Evolutionary conservation across 2,888 invertebrate species (phyloP).

Genomic region (Macrosiphum euphorbiae): DNA sequence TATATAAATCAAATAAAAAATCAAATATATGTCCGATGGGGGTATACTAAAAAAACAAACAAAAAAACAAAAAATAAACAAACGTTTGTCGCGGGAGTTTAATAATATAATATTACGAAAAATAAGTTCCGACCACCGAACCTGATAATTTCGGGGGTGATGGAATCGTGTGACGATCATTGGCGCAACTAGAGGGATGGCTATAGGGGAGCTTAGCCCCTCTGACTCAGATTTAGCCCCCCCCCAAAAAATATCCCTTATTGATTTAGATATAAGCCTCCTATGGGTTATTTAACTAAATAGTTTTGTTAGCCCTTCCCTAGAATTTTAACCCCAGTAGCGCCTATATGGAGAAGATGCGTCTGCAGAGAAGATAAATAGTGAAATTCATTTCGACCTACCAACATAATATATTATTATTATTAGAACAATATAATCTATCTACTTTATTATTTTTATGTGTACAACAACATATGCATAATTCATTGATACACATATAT

Average conservation of each 20-base stretch:
- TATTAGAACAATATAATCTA: neutral
- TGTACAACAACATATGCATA: neutral
- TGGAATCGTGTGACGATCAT: neutral
- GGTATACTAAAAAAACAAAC: neutral
- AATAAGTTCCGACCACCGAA: constrained; percentile 4
- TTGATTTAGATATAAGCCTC: no score
- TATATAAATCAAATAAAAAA: constrained; percentile 26
- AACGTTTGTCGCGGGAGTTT: neutral
- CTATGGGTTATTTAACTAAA: no score
- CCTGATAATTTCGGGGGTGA: neutral
- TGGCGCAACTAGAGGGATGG: no score
- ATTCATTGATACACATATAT: neutral
- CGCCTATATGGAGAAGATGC: no score
- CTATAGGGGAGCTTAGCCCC: no score
- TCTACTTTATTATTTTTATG: neutral
- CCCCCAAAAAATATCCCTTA: no score
- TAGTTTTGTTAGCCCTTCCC: no score
- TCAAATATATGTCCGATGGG: neutral
- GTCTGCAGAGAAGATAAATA: neutral
- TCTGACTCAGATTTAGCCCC: no score
- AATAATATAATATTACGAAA: neutral
- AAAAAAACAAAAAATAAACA: constrained; percentile 38
- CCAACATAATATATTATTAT: neutral
- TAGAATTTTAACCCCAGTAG: no score
- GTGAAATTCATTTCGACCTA: constrained; percentile 15